Evolutionary conservation across 2,888 invertebrate genomes (phyloP).

Genomic region (Pantelozetes paolii): DNA sequence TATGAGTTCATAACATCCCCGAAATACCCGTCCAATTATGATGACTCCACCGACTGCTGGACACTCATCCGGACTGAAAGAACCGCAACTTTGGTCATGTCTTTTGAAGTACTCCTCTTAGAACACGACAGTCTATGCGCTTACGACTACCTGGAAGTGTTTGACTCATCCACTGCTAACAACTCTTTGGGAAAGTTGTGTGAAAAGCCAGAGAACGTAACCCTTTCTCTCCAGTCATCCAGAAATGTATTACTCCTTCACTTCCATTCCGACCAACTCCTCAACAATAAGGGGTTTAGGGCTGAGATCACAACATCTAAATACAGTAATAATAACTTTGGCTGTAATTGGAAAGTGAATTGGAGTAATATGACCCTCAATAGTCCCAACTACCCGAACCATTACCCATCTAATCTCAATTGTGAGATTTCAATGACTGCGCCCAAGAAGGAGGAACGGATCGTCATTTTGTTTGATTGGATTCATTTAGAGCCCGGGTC

Average conservation of each 20-base stretch:
- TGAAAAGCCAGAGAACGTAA: conserved; percentile 19
- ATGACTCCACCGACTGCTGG: conserved; percentile 48
- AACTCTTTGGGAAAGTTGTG: conserved; percentile 43
- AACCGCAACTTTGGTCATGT: conserved; percentile 44
- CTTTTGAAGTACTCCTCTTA: conserved; percentile 46
- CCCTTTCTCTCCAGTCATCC: conserved; percentile 42
- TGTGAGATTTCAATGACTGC: conserved; percentile 47
- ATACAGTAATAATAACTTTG: neutral
- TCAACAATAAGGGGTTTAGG: conserved; percentile 46
- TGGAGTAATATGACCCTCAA: conserved; percentile 46
- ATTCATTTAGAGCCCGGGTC: conserved; percentile 46
- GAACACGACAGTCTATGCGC: conserved; percentile 47
- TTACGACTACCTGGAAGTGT: conserved; percentile 48
- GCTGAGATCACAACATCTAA: conserved; percentile 43
- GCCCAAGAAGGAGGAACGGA: conserved; percentile 43
- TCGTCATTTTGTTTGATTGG: conserved; percentile 46
- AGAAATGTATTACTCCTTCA: conserved; percentile 45
- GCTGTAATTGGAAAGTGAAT: conserved; percentile 46
- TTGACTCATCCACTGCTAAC: conserved; percentile 44
- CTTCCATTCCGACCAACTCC: conserved; percentile 48
- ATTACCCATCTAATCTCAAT: conserved; percentile 46
- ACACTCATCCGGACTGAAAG: conserved; percentile 44
- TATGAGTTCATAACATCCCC: conserved; percentile 45
- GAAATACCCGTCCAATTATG: conserved; percentile 47
- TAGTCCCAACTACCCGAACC: conserved; percentile 47